phyloP scores from a whole-genome alignment of 2,113 vertebrate species.

The Hiodon tergisus region DNA sequence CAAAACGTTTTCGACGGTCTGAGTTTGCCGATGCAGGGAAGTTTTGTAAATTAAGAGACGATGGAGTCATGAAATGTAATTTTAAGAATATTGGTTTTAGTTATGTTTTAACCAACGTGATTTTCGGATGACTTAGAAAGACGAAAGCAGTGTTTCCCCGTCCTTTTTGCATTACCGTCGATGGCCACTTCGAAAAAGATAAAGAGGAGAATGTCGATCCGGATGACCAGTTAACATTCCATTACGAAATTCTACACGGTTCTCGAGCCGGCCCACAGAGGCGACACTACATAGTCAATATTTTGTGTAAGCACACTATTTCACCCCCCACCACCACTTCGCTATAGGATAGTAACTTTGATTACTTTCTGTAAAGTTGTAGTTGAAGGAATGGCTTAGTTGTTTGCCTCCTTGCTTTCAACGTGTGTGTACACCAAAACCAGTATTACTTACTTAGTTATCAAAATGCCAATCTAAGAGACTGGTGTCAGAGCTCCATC shows the following conservation, averaged over 20 bases:
- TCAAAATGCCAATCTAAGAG: conserved; percentile 5
- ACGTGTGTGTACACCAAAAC: conserved; percentile 5
- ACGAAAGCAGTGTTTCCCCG: no score
- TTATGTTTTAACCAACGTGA: no score
- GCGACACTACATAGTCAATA: neutral
- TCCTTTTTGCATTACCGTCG: conserved; percentile 28
- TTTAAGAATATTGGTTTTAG: no score
- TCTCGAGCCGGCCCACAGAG: conserved; percentile 56
- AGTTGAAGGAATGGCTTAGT: neutral
- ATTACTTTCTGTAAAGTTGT: neutral
- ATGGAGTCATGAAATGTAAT: no score
- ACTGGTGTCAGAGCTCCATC: conserved; percentile 16
- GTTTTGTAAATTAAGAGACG: no score
- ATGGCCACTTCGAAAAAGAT: conserved; percentile 64
- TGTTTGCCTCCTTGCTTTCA: neutral
- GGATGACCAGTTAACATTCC: conserved; percentile 82
- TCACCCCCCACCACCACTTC: neutral
- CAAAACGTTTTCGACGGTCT: no score
- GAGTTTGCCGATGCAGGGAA: no score
- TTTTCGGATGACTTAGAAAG: no score
- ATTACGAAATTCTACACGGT: conserved; percentile 84
- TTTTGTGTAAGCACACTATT: neutral
- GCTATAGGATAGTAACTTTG: neutral
- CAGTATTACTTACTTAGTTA: conserved; percentile 12
- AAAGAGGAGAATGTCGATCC: conserved; percentile 66